These are phyloP conservation scores for Hesperia comma DNA, from an alignment of 2,888 invertebrate genomes.

Conservation along the genomic window DNA sequence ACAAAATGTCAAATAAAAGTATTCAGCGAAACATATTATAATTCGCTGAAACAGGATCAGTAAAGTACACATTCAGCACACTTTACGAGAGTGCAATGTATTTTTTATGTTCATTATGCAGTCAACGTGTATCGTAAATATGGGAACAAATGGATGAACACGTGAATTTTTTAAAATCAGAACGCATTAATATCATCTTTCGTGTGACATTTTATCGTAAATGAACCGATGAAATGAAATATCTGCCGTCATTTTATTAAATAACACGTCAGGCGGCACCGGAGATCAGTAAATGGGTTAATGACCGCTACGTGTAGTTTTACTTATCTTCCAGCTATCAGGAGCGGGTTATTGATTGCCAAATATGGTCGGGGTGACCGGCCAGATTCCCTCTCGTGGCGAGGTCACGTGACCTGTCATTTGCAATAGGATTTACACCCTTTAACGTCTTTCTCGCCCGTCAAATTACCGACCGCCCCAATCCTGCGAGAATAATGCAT, in stretches of 20 bases:
- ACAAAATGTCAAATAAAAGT: too few species aligned
- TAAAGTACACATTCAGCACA: conserved; percentile 1
- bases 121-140: not conserved
- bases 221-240: conserved; percentile 20
- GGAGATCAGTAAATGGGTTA: conserved; percentile 42
- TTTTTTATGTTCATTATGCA: not conserved
- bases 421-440: conserved; percentile 62
- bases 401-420: conserved; percentile 71
- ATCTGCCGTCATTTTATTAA: conserved; percentile 38
- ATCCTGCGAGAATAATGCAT: conserved; percentile 42
- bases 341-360: conserved; percentile 41
- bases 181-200: conserved; percentile 15
- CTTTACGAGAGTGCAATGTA: not conserved
- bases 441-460: conserved; percentile 62
- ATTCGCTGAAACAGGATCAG: not conserved
- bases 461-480: conserved; percentile 66
- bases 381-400: conserved; percentile 57
- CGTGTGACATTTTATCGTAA: conserved; percentile 3
- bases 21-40: not conserved
- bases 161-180: not conserved
- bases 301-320: conserved; percentile 43
- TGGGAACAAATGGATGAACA: not conserved
- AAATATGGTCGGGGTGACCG: conserved; percentile 40
- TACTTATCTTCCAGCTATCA: conserved; percentile 42
- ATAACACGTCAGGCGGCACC: conserved; percentile 15